These are phyloP conservation scores for Smithornis capensis DNA, from an alignment of 2,113 vertebrate species.

Conservation along the genomic window DNA sequence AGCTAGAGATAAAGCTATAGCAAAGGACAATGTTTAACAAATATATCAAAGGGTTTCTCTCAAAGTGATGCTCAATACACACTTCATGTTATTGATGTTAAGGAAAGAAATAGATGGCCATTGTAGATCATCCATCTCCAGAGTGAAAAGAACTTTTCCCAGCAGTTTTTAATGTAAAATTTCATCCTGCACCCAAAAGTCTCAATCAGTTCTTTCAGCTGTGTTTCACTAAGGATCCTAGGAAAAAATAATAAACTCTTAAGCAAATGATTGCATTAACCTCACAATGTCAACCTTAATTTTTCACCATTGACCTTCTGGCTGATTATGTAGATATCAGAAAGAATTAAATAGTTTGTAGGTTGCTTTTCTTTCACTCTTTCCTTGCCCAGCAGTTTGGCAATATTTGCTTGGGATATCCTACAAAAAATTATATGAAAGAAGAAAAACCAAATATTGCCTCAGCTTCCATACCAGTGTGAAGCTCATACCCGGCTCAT, in stretches of 20 bases:
- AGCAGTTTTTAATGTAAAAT: neutral
- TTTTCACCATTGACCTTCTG: neutral
- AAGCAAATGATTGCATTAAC: neutral
- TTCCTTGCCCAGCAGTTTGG: neutral
- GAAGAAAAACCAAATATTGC: slow-evolving; percentile 11
- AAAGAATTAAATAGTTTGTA: neutral
- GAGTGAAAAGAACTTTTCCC: neutral
- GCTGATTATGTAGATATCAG: neutral
- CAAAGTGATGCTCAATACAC: neutral
- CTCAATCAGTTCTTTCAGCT: neutral
- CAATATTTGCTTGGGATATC: neutral
- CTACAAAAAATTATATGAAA: slow-evolving; percentile 1
- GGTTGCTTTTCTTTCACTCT: neutral
- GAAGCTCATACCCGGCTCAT: neutral
- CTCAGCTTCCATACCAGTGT: neutral
- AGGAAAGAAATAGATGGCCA: neutral
- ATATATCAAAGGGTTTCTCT: slow-evolving; percentile 3
- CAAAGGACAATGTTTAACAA: neutral
- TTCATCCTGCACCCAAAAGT: neutral
- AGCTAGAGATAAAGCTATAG: neutral
- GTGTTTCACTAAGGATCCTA: neutral
- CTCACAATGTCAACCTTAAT: neutral
- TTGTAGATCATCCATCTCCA: neutral
- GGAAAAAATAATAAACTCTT: neutral
- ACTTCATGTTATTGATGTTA: neutral